phyloP scores from a whole-genome alignment of 2,888 invertebrate genomes.

The Argyra leucocephala region DNA sequence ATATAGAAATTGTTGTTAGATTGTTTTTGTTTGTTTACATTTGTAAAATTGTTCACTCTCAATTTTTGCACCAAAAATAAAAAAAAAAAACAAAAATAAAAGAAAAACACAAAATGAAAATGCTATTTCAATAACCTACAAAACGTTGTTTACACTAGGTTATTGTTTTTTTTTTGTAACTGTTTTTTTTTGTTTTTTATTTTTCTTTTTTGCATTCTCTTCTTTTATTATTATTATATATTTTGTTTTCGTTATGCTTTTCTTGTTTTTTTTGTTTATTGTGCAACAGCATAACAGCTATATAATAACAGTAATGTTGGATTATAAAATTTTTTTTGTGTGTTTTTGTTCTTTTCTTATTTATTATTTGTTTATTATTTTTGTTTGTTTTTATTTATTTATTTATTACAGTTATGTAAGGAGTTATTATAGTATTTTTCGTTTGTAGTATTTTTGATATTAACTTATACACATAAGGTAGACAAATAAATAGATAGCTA shows the following conservation, averaged over 20 bases:
- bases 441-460: too few species aligned
- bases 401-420: conserved; percentile 1
- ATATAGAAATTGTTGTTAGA: too few species aligned
- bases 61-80: too few species aligned
- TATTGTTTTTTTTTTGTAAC: neutral
- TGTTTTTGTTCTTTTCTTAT: neutral
- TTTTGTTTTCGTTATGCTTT: too few species aligned
- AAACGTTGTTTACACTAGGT: neutral
- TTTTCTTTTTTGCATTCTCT: neutral
- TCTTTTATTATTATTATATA: neutral
- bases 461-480: too few species aligned
- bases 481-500: too few species aligned
- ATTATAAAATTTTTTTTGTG: neutral
- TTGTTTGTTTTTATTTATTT: neutral
- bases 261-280: neutral
- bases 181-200: neutral
- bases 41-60: too few species aligned
- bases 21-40: too few species aligned
- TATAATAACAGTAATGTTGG: neutral
- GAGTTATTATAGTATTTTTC: neutral
- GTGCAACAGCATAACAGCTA: neutral
- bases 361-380: neutral
- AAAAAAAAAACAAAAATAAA: too few species aligned
- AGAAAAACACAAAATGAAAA: too few species aligned
- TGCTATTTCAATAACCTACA: too few species aligned